phyloP scores from a whole-genome alignment of 2,797 vertebrate genomes.

The Micrastur ruficollis region DNA sequence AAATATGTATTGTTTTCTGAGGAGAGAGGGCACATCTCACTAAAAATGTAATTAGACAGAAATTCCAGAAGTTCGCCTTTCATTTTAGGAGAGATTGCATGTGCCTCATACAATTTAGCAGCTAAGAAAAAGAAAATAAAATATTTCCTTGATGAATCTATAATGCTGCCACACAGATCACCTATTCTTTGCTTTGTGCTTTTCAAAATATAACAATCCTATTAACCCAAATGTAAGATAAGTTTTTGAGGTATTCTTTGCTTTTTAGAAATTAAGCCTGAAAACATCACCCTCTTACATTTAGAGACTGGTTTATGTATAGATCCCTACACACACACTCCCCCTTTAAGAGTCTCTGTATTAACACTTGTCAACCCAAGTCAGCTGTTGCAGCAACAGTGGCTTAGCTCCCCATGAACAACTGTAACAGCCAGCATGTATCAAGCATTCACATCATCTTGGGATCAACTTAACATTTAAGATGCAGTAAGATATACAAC shows the following conservation, averaged over 20 bases:
- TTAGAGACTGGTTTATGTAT: not conserved
- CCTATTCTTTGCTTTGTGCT: not conserved
- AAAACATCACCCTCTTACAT: not conserved
- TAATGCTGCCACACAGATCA: not conserved
- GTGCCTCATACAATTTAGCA: not conserved
- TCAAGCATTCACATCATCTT: not conserved
- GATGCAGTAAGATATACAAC: not conserved
- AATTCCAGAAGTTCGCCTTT: not conserved
- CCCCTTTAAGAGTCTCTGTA: not conserved
- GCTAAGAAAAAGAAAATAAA: not conserved
- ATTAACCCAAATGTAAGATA: not conserved
- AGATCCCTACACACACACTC: too few relatives aligned
- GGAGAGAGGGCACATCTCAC: not conserved
- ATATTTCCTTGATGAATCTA: not conserved
- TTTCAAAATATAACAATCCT: not conserved
- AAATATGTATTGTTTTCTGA: not conserved
- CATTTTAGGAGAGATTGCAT: not conserved
- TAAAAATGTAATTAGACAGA: not conserved
- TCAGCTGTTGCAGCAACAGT: not conserved
- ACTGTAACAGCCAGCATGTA: rapidly evolving
- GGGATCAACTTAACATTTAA: not conserved
- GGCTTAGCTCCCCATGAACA: not conserved
- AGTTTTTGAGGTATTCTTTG: not conserved
- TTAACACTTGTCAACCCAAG: not conserved
- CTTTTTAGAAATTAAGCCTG: not conserved